These are phyloP conservation scores for Chlorospingus semifuscus DNA, from an alignment of 2,797 vertebrate genomes.

Conservation along the genomic window DNA sequence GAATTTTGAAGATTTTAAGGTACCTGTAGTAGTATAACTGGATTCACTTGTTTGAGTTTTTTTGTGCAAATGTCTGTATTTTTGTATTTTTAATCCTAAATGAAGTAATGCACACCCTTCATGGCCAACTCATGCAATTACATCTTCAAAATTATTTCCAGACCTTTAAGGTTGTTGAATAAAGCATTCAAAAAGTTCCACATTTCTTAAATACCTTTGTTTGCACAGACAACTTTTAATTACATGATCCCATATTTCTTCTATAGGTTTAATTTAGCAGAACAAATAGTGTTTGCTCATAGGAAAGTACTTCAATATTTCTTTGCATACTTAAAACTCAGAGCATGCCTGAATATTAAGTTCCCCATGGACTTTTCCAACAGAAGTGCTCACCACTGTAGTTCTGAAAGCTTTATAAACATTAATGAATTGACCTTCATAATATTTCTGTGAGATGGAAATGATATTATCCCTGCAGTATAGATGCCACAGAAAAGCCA, in stretches of 20 bases:
- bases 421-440: background rate
- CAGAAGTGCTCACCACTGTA: background rate
- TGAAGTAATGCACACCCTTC: background rate
- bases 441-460: background rate
- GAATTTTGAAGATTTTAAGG: background rate
- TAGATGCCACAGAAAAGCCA: background rate
- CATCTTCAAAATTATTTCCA: background rate
- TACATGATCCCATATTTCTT: background rate
- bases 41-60: background rate
- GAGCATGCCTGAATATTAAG: conserved; percentile 7
- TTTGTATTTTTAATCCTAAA: background rate
- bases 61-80: background rate
- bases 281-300: background rate
- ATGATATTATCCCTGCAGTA: background rate
- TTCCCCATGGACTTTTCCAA: background rate
- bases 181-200: background rate
- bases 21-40: background rate
- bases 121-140: background rate
- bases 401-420: conserved; percentile 4
- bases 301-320: background rate
- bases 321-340: background rate
- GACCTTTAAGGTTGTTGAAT: background rate
- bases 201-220: background rate
- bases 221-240: background rate
- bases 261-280: background rate